Conservation (phyloP, 2,797 vertebrate genomes). For the Percopsis omiscomaycus region DNA sequence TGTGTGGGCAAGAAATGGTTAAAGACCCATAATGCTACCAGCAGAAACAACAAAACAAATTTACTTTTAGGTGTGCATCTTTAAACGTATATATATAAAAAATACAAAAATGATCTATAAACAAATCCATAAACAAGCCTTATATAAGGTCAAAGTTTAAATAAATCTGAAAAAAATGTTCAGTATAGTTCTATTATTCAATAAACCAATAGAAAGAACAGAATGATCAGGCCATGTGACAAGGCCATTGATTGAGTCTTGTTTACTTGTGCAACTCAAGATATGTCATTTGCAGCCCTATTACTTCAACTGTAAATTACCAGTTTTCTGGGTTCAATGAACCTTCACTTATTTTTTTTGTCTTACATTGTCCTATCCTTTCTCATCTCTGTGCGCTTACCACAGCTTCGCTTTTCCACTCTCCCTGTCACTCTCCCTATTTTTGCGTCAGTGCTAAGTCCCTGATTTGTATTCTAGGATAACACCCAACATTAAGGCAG, state of each 20-base stretch:
- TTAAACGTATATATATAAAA: background rate
- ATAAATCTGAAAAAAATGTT: background rate
- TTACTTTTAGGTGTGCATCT: too few species aligned
- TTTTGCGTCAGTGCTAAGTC: conserved; percentile 68
- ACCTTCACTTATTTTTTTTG: background rate
- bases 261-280: conserved; percentile 18
- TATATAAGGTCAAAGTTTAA: too few species aligned
- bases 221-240: background rate
- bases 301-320: conserved; percentile 10
- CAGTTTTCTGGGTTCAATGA: conserved; percentile 5
- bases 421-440: conserved; percentile 38
- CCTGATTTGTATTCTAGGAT: conserved; percentile 75
- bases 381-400: conserved; percentile 3
- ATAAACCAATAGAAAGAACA: conserved; percentile 2
- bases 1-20: background rate
- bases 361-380: conserved; percentile 3
- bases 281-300: conserved; percentile 7
- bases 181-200: background rate
- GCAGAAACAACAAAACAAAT: too few species aligned
- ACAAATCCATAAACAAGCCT: too few species aligned
- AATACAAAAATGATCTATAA: background rate
- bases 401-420: conserved; percentile 30
- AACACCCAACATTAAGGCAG: conserved; percentile 57
- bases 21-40: background rate
- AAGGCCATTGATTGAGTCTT: background rate